Percentiles rank a stretch among this genome's conserved stretches.
Conservation (phyloP, 2,888 invertebrate species). For the Caenorhabditis panamensis region DNA sequence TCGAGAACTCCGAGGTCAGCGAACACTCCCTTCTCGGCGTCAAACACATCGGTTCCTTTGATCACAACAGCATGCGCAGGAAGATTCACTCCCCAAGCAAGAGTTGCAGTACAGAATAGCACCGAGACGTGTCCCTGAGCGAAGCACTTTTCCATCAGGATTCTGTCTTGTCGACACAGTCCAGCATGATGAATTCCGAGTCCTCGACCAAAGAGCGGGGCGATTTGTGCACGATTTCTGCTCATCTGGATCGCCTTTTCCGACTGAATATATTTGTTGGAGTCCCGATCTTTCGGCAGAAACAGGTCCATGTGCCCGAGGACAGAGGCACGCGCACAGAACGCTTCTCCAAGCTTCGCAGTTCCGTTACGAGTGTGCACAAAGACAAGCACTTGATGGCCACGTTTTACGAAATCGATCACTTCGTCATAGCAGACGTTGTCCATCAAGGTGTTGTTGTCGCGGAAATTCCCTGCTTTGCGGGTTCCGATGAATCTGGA, state of each 20-base stretch:
- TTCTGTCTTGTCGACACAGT: slow-evolving; percentile 91
- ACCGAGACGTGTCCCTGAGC: slow-evolving; percentile 90
- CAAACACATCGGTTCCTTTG: slow-evolving; percentile 97
- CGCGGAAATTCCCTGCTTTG: slow-evolving; percentile 60
- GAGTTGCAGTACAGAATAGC: slow-evolving; percentile 95
- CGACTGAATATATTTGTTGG: slow-evolving; percentile 65
- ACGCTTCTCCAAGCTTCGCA: slow-evolving; percentile 89
- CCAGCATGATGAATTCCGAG: slow-evolving; percentile 97
- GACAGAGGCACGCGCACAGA: slow-evolving; percentile 88
- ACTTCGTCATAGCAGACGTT: slow-evolving; percentile 91
- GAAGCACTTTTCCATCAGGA: slow-evolving; percentile 92
- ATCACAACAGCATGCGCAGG: slow-evolving; percentile 98
- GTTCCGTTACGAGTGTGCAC: slow-evolving; percentile 98
- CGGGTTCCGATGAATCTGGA: slow-evolving; percentile 78
- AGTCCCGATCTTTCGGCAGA: slow-evolving; percentile 57
- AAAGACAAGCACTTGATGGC: slow-evolving; percentile 90
- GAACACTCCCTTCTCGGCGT: slow-evolving; percentile 93
- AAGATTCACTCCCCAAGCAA: slow-evolving; percentile 99
- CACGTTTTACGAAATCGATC: slow-evolving; percentile 89
- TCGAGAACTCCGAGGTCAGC: slow-evolving; percentile 96
- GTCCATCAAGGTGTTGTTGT: slow-evolving; percentile 67
- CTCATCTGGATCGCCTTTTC: slow-evolving; percentile 70
- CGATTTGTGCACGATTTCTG: slow-evolving; percentile 83
- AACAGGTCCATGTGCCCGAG: slow-evolving; percentile 68
- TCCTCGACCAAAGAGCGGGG: slow-evolving; percentile 90